phyloP scores from a whole-genome alignment of 2,888 invertebrate species.

The Diogma glabrata region DNA sequence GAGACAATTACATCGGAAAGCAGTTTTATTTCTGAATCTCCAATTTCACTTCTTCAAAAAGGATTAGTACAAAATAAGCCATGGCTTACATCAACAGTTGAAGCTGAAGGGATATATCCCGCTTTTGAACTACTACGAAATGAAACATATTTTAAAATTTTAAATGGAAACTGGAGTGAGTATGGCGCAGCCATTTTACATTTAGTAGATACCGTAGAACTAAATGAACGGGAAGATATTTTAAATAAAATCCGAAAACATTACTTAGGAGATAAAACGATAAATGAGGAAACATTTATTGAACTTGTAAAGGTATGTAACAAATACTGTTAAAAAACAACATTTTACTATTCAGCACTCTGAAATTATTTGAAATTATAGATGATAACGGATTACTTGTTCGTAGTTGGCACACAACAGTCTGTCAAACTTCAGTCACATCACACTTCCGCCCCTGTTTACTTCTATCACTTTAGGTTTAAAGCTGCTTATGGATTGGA shows the following conservation, averaged over 20 bases:
- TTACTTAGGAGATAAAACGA: conserved; percentile 42
- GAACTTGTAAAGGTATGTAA: too few species aligned
- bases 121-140: conserved; percentile 38
- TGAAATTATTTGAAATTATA: conserved; percentile 32
- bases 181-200: conserved; percentile 50
- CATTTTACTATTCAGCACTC: too few species aligned
- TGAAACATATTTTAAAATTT: conserved; percentile 37
- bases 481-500: conserved; percentile 47
- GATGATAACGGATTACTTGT: conserved; percentile 54
- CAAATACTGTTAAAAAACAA: too few species aligned
- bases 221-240: conserved; percentile 35
- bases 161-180: conserved; percentile 46
- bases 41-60: conserved; percentile 46
- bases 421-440: conserved; percentile 47
- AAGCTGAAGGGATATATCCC: conserved; percentile 64
- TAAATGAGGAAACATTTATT: conserved; percentile 41
- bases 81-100: conserved; percentile 54
- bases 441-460: conserved; percentile 45
- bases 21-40: conserved; percentile 54
- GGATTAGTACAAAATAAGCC: conserved; percentile 54
- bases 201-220: conserved; percentile 46
- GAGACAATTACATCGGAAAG: conserved; percentile 41
- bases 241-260: conserved; percentile 42
- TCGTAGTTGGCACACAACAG: conserved; percentile 46
- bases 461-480: conserved; percentile 52